Base-by-base conservation (phyloP, 1,140 invertebrate species). In the Cydia fagiglandana region DNA sequence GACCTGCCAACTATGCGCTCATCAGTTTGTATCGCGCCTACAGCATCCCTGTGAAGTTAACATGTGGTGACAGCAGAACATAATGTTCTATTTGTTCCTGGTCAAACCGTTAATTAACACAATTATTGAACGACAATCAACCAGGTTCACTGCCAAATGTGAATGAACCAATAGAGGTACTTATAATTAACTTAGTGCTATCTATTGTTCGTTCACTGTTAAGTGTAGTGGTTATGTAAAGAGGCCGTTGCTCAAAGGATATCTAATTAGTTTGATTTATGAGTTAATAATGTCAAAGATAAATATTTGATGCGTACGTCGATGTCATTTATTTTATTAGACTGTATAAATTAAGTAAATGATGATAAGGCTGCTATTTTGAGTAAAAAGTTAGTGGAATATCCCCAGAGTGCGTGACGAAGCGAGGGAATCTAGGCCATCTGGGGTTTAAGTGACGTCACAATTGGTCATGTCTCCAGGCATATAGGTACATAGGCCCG, bases 1-100 rank as follows among this genome's bases (percentile, higher is more conserved):
- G 50, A 53, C 50, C 53, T 56, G 53, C 53, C 53, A 56, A 56
- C n/a, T 56, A 56, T 47, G 45, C 45, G 45, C 45, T 15, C 45
- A 47, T 47, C 53, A 17, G 53, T 56, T 56, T 17, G 53, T n/a
- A 17, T 17, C 4, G 4, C 4, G 15, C 53, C 4, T 2, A 13
- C n/a, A 56, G 53, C n/a, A 56, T 56, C n/a, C n/a, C 53, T 56
- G 53, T 56, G 53, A 56, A 56, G 53, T 56, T 56, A 17, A 17
- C 53, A 56, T 2, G 53, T 56, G 53, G 53, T 56, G 53, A 56
- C 53, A 56, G 5, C 13, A 53, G 1, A 53, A 53, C 5, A 53
- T 53, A 30, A 17, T 47, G 13, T 47, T 12, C 45, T 47, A 13
- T 47, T 15, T 47, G 45, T 1, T 47, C 45, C 10, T 47, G 7